phyloP scores from a whole-genome alignment of 2,797 vertebrate genomes.

The Peromyscus aztecus region DNA sequence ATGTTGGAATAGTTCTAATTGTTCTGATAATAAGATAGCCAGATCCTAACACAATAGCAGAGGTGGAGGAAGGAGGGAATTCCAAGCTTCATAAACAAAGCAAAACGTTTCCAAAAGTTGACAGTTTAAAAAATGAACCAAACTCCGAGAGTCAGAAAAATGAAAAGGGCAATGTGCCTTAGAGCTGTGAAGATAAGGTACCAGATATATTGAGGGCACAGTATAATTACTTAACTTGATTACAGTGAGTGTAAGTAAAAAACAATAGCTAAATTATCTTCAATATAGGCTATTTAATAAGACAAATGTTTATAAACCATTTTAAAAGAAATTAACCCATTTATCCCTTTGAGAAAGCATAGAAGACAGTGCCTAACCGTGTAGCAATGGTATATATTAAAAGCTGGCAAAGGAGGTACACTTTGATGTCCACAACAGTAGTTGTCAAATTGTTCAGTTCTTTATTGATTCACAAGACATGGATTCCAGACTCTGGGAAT shows the following conservation, averaged over 20 bases:
- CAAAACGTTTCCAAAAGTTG: background rate
- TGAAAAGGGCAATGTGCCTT: background rate
- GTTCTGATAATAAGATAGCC: constrained; percentile 31
- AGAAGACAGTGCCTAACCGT: background rate
- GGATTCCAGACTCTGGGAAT: background rate
- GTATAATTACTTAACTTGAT: constrained; percentile 19
- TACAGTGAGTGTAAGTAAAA: background rate
- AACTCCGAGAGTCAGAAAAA: constrained; percentile 40
- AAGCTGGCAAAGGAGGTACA: background rate
- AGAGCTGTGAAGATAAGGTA: background rate
- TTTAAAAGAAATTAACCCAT: constrained; percentile 42
- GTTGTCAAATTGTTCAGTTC: background rate
- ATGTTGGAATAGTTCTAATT: background rate
- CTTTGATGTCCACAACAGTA: background rate
- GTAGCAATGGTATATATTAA: background rate
- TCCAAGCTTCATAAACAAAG: background rate
- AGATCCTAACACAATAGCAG: background rate
- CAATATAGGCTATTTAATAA: constrained; percentile 28
- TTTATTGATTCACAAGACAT: background rate
- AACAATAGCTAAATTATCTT: constrained; percentile 21
- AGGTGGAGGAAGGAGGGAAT: background rate
- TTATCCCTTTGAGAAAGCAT: background rate
- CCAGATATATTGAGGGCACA: background rate
- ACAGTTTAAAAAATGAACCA: constrained; percentile 51
- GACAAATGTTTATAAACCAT: constrained; percentile 45